phyloP scores from a whole-genome alignment of 2,888 invertebrate genomes.

The Diarsia brunnea region DNA sequence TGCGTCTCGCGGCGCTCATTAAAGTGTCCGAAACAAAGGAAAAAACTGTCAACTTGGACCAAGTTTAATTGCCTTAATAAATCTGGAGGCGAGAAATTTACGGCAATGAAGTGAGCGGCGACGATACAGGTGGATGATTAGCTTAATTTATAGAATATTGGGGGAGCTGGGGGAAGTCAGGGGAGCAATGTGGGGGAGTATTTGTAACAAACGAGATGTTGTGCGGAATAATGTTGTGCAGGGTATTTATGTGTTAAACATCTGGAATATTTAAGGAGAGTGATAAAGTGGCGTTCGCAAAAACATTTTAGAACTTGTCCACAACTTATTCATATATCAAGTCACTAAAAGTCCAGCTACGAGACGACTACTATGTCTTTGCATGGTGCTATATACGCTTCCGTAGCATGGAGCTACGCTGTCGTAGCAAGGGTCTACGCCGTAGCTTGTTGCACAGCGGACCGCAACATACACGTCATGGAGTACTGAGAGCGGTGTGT shows the following conservation, averaged over 20 bases:
- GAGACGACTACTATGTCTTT: background rate
- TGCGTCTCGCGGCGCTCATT: slow-evolving; percentile 82
- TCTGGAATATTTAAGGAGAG: background rate
- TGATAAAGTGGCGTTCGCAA: background rate
- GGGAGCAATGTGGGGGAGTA: background rate
- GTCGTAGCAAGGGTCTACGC: slow-evolving; percentile 13
- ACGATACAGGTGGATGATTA: slow-evolving; percentile 59
- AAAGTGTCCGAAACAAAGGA: slow-evolving; percentile 86
- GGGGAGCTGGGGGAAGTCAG: background rate
- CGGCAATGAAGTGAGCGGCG: slow-evolving; percentile 71
- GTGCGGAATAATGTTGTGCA: background rate
- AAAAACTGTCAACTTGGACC: slow-evolving; percentile 87
- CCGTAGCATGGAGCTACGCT: background rate
- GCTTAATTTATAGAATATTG: slow-evolving; percentile 55
- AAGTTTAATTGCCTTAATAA: slow-evolving; percentile 90
- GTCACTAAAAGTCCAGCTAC: background rate
- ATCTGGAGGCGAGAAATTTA: slow-evolving; percentile 77
- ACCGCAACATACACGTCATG: background rate
- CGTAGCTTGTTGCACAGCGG: background rate
- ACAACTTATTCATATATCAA: background rate
- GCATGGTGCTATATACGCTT: slow-evolving; percentile 7
- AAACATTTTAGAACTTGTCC: background rate
- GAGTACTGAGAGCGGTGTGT: background rate
- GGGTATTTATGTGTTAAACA: background rate
- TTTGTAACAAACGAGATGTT: background rate